phyloP scores from a whole-genome alignment of 2,888 invertebrate species.

The Nomada fabriciana region DNA sequence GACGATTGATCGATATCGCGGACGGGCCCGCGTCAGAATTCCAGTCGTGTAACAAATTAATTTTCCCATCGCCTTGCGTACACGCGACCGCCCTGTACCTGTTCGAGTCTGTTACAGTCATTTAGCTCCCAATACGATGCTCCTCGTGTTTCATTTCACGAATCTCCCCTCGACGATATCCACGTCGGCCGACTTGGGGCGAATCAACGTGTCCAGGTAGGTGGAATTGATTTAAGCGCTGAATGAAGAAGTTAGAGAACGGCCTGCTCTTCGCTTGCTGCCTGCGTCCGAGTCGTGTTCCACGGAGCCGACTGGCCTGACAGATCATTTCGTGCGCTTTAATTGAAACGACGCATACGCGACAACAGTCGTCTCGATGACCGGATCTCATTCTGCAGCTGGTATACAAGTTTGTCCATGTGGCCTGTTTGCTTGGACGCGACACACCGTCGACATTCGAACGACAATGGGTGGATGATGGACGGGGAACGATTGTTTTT shows the following conservation, averaged over 20 bases:
- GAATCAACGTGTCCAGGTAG: slow-evolving; percentile 37
- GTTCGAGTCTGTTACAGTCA: slow-evolving; percentile 1
- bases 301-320: neutral
- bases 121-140: slow-evolving; percentile 1
- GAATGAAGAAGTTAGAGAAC: slow-evolving; percentile 25
- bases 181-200: neutral
- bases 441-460: slow-evolving; percentile 31
- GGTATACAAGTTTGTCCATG: slow-evolving; percentile 11
- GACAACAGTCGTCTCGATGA: slow-evolving; percentile 47
- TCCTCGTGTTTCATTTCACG: neutral
- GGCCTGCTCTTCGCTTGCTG: neutral
- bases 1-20: slow-evolving; percentile 49
- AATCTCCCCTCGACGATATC: neutral
- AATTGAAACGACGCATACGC: slow-evolving; percentile 33
- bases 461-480: slow-evolving; percentile 25
- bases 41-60: slow-evolving; percentile 45
- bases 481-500: slow-evolving; percentile 29
- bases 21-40: slow-evolving; percentile 32
- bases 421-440: slow-evolving; percentile 19
- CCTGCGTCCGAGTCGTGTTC: neutral
- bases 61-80: slow-evolving; percentile 24
- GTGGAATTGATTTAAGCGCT: slow-evolving; percentile 25
- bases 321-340: slow-evolving; percentile 17
- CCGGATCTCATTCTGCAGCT: slow-evolving; percentile 43
- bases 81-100: neutral